Base-by-base conservation (phyloP, 2,113 vertebrate species). In the Etia nguti region DNA sequence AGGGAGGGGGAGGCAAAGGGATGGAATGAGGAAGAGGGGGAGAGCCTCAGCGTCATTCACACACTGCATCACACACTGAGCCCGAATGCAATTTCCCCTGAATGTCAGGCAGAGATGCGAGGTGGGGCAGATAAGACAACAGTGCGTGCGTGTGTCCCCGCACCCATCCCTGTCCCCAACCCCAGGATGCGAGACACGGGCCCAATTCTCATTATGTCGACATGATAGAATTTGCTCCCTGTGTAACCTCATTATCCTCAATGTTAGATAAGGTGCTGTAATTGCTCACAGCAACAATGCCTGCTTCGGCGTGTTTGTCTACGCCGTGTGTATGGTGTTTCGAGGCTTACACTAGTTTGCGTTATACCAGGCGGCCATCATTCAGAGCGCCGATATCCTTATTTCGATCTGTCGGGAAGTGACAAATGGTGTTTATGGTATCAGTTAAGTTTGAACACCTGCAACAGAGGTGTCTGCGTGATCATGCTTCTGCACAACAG, bases 161-260 rank as follows among this genome's bases (percentile, higher is more conserved):
- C 88, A 75, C 79, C 68, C 70, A 50, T 86, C 86, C 90, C 88
- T 80, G 91, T 95, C 92, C 92, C 93, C 91, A 85, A 95, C 94
- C 94, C 89, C 90, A 52, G 83, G 90, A 94, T 87, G 57, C 4
- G 75, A 92, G 93, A 93, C 90, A 84, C 90, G 6, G 82, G 70
- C 90, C 91, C 93, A 95, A 95, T 96, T 95, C 95, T 95, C 95
- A 95, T 96, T 96, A 96, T 92, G 87, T 92, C 70, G 90, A 96
- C 96, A 96, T 95, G 95, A 95, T 95, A 95, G 93, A 93, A 96
- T 96, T 95, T 95, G 95, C 93, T 96, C 95, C 92, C 92, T 93
- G 93, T 94, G 95, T 96, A 96, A 96, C 95, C 96, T 96, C 94
- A 96, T 97, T 97, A 96, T 95, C 95, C 90, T 93, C 92, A 91